phyloP scores from a whole-genome alignment of 2,888 invertebrate species.

The Nasonia oneida region DNA sequence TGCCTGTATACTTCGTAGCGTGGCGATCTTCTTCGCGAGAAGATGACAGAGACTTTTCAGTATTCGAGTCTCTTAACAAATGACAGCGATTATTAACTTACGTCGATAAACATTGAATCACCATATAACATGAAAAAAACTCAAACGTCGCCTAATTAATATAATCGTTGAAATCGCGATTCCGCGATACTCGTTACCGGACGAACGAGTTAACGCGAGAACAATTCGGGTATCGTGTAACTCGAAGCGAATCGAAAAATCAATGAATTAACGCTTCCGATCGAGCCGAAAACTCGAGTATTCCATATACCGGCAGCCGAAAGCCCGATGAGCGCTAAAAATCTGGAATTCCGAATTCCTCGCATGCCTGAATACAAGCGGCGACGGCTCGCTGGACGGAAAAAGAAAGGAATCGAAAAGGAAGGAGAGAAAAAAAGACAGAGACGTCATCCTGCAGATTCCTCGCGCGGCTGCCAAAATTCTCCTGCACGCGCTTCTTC shows the following conservation, averaged over 20 bases:
- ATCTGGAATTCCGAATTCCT: conserved; percentile 41
- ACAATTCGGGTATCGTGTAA: neutral
- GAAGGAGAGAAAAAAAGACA: neutral
- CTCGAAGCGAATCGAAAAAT: neutral
- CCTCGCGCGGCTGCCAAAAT: neutral
- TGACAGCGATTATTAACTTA: no score
- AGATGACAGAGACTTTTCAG: neutral
- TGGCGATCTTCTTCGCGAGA: neutral
- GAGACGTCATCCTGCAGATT: neutral
- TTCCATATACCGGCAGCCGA: neutral
- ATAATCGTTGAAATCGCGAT: neutral
- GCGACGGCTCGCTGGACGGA: neutral
- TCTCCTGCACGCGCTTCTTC: neutral
- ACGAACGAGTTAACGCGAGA: neutral
- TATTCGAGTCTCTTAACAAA: no score
- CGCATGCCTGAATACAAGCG: conserved; percentile 8
- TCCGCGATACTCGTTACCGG: neutral
- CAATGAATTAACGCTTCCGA: neutral
- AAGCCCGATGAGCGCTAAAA: conserved; percentile 10
- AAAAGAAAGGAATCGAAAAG: neutral
- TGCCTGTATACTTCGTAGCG: neutral
- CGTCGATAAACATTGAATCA: no score
- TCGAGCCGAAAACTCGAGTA: neutral
- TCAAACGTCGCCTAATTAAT: no score
- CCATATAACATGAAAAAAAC: no score